Evolutionary conservation across 2,113 vertebrate genomes (phyloP), one percentile per base, ranked within the genome.

Genomic region (Bubalus kerabau): DNA sequence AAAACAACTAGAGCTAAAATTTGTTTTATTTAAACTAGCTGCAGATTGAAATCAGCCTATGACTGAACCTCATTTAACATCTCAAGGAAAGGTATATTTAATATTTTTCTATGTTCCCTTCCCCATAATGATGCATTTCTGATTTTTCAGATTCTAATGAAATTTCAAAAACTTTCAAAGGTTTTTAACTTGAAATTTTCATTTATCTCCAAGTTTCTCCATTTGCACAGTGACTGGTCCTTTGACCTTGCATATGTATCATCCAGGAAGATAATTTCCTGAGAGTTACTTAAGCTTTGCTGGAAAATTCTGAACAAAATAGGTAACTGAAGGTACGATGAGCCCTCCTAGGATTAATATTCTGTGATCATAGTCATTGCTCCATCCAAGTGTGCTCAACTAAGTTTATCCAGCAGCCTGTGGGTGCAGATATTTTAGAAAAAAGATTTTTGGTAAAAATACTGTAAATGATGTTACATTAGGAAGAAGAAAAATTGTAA

Each of bases 121-220:
- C 48, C 54, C 40, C 87, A 10, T 48, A 67, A 57, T 26, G 40
- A 30, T 7, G 21, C 40, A 57, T 40, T 89, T 84, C 30, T 90
- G 30, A 59, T 30, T 97, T 90, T 89, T 87, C 95, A 85, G 54
- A 50, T 54, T 90, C 81, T 94, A 57, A 62, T 59, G 36, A 93
- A 87, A 95, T 88, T 71, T 78, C 81, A 24, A 19, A 88, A 80
- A 62, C 9, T 62, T 80, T 60, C 54, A 28, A 17, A 60, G 14
- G 21, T 96, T 71, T 97, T 92, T 62, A 91, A 87, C 43, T 89
- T 50, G 60, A 96, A 92, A 91, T 85, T 40, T 76, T 85, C 50
- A 46, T 76, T n/a, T 40, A 6, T 80, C 46, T 92, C 43, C 94
- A 96, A 60, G 14, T 74, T 74, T 96, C 62, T 74, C 26, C 13